Base-by-base conservation (phyloP, 2,888 invertebrate species). In the Ectemnius cavifrons region DNA sequence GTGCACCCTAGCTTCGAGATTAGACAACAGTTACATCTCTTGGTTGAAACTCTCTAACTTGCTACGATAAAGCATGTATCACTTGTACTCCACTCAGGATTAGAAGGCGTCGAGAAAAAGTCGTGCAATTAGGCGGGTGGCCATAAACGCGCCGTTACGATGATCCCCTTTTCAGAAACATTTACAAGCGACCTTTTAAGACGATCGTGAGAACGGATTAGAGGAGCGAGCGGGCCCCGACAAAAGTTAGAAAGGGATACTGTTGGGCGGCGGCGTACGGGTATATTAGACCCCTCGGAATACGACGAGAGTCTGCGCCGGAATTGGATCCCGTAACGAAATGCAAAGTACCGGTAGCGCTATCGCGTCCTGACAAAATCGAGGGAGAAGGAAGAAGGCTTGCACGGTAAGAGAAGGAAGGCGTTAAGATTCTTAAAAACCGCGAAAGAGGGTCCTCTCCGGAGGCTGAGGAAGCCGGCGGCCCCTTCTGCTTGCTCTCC, bases 341-440 rank as follows among this genome's bases (percentile, higher is more conserved):
- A 88, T 85, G 87, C 84, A 86, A 88, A 89, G 85, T 76, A 64
- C 79, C 75, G 79, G 73, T 68, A 73, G 78, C 75, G 77, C 80
- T 88, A 88, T 87, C 87, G 85, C 73, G 57, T 37, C 67, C 23
- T 58, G 67, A 62, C 47, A 71, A 71, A 69, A 78, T 71, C 75
- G 63, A 77, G 74, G 67, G 70, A 13, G n/a, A n/a, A 52, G n/a
- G 52, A 13, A 52, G 52, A 14, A 4, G 52, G 13, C 52, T 5
- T 14, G 65, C 59, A 49, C 49, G 60, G 45, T 28, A 28, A 14
- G 52, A 28, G 46, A 62, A 70, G 69, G 80, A 80, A 82, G 85
- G 85, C 84, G 86, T 87, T 89, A 88, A 89, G 89, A 86, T 88
- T 84, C 85, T 85, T 85, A 84, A 85, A 85, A 85, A 85, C 85